A percentile compares a stretch with the other conserved stretches of the same genome.
These are phyloP conservation scores for Chelon auratus DNA, from an alignment of 2,797 vertebrate genomes.

Conservation along the genomic window DNA sequence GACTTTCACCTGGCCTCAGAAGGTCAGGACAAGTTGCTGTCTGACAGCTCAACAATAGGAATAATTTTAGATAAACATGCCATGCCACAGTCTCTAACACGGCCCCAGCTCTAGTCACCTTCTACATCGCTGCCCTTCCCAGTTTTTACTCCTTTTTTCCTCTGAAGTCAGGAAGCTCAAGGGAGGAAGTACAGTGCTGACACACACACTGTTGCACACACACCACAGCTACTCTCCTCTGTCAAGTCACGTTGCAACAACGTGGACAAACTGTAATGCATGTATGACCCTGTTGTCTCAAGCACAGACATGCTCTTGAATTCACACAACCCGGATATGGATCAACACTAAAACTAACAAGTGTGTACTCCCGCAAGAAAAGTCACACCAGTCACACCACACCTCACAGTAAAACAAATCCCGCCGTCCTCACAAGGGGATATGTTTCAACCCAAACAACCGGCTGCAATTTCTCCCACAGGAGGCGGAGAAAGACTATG, in stretches of 20 bases:
- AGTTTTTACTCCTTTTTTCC: background rate
- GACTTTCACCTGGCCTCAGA: slow-evolving; percentile 33
- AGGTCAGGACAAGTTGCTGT: slow-evolving; percentile 30
- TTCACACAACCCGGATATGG: background rate
- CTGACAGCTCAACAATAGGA: slow-evolving; percentile 42
- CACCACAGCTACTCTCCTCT: background rate
- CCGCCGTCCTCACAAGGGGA: slow-evolving; percentile 27
- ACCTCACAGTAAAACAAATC: slow-evolving; percentile 58
- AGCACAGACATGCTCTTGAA: slow-evolving; percentile 16
- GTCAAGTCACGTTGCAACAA: slow-evolving; percentile 26
- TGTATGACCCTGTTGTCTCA: slow-evolving; percentile 8
- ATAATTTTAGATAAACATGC: slow-evolving; percentile 39
- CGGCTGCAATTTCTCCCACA: slow-evolving; percentile 47
- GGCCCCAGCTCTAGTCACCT: background rate
- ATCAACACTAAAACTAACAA: slow-evolving; percentile 13
- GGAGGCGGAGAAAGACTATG: slow-evolving; percentile 57
- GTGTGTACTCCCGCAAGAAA: slow-evolving; percentile 32
- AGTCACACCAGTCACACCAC: slow-evolving; percentile 35
- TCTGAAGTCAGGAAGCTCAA: slow-evolving; percentile 42
- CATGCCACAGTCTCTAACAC: background rate
- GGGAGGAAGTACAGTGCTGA: slow-evolving; percentile 24
- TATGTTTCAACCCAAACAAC: slow-evolving; percentile 56
- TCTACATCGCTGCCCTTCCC: slow-evolving; percentile 3
- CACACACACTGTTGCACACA: background rate
- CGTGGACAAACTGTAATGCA: background rate